Conservation (phyloP, 2,888 invertebrate species). For the Resseliella maxima region DNA sequence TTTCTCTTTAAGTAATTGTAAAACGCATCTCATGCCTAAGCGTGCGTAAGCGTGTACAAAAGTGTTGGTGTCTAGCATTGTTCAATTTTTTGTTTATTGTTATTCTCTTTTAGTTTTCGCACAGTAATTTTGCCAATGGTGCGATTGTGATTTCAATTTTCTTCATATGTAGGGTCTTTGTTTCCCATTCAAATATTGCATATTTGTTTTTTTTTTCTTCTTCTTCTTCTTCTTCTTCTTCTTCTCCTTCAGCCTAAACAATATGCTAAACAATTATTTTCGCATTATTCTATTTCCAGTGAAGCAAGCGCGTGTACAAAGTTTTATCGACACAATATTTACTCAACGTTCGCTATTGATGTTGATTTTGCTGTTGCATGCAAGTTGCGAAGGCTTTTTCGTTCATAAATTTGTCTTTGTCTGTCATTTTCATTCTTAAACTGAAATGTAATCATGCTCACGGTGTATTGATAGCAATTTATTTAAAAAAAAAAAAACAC, state of each 20-base stretch:
- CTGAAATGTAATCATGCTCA: constrained; percentile 19
- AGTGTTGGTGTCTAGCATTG: constrained; percentile 27
- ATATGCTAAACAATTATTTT: constrained; percentile 48
- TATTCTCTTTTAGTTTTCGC: neutral
- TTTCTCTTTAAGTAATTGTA: constrained; percentile 22
- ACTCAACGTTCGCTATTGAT: neutral
- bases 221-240: too few relatives aligned
- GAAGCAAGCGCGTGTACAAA: neutral
- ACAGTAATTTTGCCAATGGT: constrained; percentile 43
- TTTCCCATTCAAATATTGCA: neutral
- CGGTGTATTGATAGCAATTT: neutral
- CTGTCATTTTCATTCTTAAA: constrained; percentile 39
- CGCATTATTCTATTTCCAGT: constrained; percentile 7
- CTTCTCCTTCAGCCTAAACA: neutral
- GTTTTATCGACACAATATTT: neutral
- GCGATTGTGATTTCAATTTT: constrained; percentile 44
- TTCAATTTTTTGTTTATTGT: neutral
- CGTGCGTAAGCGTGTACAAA: neutral
- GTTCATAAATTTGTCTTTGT: constrained; percentile 44
- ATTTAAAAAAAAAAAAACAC: too few relatives aligned
- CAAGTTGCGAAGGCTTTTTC: neutral
- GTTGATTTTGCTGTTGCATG: neutral
- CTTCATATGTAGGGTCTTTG: constrained; percentile 12
- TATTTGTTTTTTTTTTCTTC: neutral
- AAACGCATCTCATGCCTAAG: constrained; percentile 1